These are phyloP conservation scores for Pseudochromis fuscus DNA, from an alignment of 2,797 vertebrate genomes.

Conservation along the genomic window DNA sequence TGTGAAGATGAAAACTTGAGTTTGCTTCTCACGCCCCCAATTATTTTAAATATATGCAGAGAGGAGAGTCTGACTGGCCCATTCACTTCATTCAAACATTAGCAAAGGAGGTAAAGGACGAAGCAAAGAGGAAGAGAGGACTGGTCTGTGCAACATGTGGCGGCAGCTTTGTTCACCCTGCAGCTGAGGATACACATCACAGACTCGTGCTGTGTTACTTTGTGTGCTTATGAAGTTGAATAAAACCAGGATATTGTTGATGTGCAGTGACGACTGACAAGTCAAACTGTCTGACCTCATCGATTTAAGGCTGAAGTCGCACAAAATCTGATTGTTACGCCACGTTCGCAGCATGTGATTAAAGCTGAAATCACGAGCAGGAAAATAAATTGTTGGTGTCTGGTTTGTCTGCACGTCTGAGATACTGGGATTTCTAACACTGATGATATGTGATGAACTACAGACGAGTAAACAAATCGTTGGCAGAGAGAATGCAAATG, in stretches of 20 bases:
- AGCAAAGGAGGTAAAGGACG: conserved; percentile 19
- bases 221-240: too few relatives aligned
- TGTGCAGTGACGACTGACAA: neutral
- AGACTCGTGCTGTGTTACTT: neutral
- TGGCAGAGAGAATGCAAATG: too few relatives aligned
- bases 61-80: conserved; percentile 64
- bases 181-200: conserved; percentile 12
- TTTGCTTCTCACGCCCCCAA: conserved; percentile 74
- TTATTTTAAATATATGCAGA: conserved; percentile 84
- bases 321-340: too few relatives aligned
- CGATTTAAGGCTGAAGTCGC: too few relatives aligned
- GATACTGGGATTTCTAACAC: too few relatives aligned
- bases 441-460: too few relatives aligned
- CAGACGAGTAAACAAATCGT: too few relatives aligned
- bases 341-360: too few relatives aligned
- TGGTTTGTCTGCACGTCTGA: too few relatives aligned
- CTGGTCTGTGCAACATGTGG: neutral
- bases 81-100: conserved; percentile 65
- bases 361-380: too few relatives aligned
- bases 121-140: neutral
- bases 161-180: conserved; percentile 6
- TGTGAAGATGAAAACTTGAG: conserved; percentile 78
- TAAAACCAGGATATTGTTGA: too few relatives aligned
- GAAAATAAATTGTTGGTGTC: too few relatives aligned
- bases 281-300: neutral